phyloP scores from a whole-genome alignment of 2,888 invertebrate species.

The Lagria hirta region DNA sequence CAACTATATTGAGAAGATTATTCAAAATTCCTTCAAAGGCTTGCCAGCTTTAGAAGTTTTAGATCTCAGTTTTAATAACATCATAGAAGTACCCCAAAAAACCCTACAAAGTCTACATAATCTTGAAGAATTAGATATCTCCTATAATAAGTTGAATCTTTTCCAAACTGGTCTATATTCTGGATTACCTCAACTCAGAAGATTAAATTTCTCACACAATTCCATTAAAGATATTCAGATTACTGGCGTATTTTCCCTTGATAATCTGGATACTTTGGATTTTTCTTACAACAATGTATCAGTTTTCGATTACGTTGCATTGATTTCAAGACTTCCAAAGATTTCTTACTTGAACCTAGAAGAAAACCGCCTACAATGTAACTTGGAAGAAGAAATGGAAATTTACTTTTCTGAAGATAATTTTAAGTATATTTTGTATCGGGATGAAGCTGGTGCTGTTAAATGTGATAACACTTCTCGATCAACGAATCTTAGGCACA shows the following conservation, averaged over 20 bases:
- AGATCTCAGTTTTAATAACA: conserved; percentile 42
- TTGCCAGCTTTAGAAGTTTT: conserved; percentile 43
- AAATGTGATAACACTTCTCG: conserved; percentile 36
- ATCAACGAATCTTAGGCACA: conserved; percentile 5
- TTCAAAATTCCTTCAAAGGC: conserved; percentile 39
- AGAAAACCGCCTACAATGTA: conserved; percentile 46
- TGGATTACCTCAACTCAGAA: conserved; percentile 46
- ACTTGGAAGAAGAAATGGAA: conserved; percentile 46
- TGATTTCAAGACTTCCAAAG: conserved; percentile 45
- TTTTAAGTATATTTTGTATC: conserved; percentile 42
- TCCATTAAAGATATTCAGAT: conserved; percentile 38
- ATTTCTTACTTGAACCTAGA: conserved; percentile 44
- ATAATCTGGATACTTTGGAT: conserved; percentile 48
- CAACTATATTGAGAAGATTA: conserved; percentile 42
- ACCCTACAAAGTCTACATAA: conserved; percentile 40
- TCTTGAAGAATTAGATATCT: conserved; percentile 41
- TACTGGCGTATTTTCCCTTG: conserved; percentile 45
- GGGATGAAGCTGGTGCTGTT: conserved; percentile 30
- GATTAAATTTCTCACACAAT: conserved; percentile 47
- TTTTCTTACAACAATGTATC: conserved; percentile 45
- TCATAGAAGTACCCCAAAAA: conserved; percentile 37
- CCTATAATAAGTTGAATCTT: conserved; percentile 40
- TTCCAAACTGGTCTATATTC: conserved; percentile 46
- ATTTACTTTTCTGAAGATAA: conserved; percentile 44
- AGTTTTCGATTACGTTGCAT: conserved; percentile 46